Conservation (phyloP, 2,113 vertebrate species). For the Oncorhynchus keta region DNA sequence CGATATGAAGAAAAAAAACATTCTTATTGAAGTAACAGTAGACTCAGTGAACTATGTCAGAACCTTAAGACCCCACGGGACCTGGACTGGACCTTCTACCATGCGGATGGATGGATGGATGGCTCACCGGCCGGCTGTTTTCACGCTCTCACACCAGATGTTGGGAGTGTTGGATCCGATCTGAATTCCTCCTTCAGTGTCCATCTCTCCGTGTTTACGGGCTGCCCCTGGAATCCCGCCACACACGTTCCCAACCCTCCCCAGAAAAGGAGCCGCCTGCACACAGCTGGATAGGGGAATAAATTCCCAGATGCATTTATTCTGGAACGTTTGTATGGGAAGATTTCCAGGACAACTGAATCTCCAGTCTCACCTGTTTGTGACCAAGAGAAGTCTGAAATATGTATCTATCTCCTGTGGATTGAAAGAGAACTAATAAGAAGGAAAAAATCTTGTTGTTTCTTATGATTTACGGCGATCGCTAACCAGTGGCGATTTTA, state of each 20-base stretch:
- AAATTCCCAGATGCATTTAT: conserved; percentile 38
- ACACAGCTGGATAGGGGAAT: neutral
- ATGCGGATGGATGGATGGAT: conserved; percentile 20
- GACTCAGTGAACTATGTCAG: neutral
- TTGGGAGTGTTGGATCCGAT: conserved; percentile 18
- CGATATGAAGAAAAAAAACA: neutral
- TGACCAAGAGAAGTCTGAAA: neutral
- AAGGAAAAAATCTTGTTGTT: neutral
- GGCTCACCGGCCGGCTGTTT: conserved; percentile 12
- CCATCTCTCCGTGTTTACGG: conserved; percentile 31
- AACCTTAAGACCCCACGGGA: neutral
- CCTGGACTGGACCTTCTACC: conserved; percentile 7
- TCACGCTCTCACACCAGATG: conserved; percentile 45
- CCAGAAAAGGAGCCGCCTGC: conserved; percentile 44
- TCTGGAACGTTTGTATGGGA: conserved; percentile 35
- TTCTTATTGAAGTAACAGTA: neutral
- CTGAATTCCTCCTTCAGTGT: conserved; percentile 48
- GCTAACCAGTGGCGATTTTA: neutral
- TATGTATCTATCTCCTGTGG: neutral
- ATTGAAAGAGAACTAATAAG: neutral
- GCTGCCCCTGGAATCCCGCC: conserved; percentile 35
- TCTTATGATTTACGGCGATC: neutral
- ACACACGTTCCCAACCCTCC: conserved; percentile 21
- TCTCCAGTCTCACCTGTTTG: conserved; percentile 15
- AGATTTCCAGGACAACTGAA: conserved; percentile 39